Conservation (phyloP, 2,888 invertebrate species). For the Nymphalis polychloros region DNA sequence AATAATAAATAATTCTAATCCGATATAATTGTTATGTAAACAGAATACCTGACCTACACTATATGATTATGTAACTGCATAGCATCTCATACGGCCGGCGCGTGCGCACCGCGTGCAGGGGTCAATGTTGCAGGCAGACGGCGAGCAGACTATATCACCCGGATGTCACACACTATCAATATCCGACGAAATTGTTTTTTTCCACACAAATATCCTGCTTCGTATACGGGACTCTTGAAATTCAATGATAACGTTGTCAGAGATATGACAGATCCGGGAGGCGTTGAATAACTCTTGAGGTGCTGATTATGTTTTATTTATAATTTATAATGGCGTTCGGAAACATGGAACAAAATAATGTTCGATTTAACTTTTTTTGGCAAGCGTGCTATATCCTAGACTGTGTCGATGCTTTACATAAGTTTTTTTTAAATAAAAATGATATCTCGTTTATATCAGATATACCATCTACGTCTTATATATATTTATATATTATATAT, state of each 20-base stretch:
- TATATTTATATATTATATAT: too few species aligned
- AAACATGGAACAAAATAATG: too few species aligned
- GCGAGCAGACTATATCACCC: constrained; percentile 52
- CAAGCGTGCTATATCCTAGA: too few species aligned
- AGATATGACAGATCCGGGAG: constrained; percentile 26
- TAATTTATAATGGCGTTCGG: too few species aligned
- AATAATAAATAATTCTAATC: too few species aligned
- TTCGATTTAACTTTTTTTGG: too few species aligned
- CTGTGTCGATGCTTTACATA: too few species aligned
- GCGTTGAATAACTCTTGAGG: neutral
- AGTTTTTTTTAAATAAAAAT: too few species aligned
- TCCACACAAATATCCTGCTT: constrained; percentile 34
- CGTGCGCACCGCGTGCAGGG: constrained; percentile 46
- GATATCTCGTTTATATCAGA: too few species aligned
- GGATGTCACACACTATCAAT: constrained; percentile 45
- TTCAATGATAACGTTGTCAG: neutral
- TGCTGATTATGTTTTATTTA: neutral
- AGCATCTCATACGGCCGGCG: constrained; percentile 24
- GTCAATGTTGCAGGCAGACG: constrained; percentile 49
- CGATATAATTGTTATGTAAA: neutral
- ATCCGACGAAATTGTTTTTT: constrained; percentile 26
- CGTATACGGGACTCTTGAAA: constrained; percentile 20
- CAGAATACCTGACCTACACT: constrained; percentile 28
- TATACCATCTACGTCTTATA: too few species aligned
- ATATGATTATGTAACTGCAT: constrained; percentile 2